These are phyloP conservation scores for Chiridota heheva DNA, from an alignment of 35 echinoderm and acorn worm genomes.

Conservation along the genomic window DNA sequence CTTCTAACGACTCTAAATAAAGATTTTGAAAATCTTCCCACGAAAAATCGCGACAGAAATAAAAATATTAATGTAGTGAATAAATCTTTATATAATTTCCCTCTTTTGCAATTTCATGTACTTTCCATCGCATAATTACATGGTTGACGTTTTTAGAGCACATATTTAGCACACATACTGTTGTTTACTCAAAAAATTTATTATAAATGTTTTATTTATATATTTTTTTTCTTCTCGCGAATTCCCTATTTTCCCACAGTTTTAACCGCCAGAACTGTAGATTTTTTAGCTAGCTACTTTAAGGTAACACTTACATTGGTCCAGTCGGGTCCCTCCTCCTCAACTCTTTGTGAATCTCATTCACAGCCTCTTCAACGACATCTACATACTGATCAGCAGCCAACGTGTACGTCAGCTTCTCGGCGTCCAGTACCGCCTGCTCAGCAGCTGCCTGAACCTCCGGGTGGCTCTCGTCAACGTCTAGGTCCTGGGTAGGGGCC, in stretches of 20 bases:
- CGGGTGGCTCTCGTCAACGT: slow-evolving; percentile 75
- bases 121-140: too few species aligned
- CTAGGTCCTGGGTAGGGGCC: slow-evolving; percentile 44
- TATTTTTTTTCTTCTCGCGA: background rate
- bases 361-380: slow-evolving; percentile 79
- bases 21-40: too few species aligned
- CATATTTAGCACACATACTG: too few species aligned
- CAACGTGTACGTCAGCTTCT: slow-evolving; percentile 71
- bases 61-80: too few species aligned
- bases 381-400: slow-evolving; percentile 87
- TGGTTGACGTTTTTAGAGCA: too few species aligned
- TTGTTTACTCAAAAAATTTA: too few species aligned
- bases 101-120: too few species aligned
- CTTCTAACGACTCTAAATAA: too few species aligned
- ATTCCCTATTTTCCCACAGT: too few species aligned
- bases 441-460: slow-evolving; percentile 74
- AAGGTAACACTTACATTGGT: slow-evolving; percentile 82
- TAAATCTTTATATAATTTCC: too few species aligned
- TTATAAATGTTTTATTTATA: too few species aligned
- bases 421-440: slow-evolving; percentile 52
- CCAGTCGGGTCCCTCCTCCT: slow-evolving; percentile 58
- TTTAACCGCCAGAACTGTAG: background rate
- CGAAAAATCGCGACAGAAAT: too few species aligned
- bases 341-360: slow-evolving; percentile 82
- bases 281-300: background rate